Evolutionary conservation across 2,113 vertebrate genomes (phyloP).

Genomic region (Ondatra zibethicus): DNA sequence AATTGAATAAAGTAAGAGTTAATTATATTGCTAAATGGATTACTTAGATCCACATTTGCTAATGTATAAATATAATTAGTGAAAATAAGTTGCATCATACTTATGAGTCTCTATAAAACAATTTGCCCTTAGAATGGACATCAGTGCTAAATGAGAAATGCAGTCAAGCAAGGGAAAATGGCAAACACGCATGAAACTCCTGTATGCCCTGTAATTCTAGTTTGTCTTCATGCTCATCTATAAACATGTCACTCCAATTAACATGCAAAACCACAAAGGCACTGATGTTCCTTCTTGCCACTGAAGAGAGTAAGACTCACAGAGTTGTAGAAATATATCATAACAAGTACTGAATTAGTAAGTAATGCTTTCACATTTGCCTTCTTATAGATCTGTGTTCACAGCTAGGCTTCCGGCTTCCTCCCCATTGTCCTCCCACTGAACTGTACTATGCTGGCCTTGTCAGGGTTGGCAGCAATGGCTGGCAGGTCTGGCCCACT

Average conservation of each 20-base stretch:
- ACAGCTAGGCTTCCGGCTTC: neutral
- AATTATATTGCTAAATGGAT: neutral
- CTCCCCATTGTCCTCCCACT: neutral
- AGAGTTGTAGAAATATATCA: neutral
- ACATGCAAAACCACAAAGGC: neutral
- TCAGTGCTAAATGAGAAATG: neutral
- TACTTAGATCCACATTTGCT: neutral
- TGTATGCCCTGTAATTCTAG: neutral
- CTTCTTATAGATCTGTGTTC: neutral
- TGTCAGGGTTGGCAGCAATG: neutral
- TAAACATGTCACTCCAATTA: neutral
- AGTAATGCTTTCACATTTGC: neutral
- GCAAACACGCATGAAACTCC: neutral
- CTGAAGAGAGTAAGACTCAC: neutral
- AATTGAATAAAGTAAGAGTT: neutral
- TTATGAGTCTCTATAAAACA: neutral
- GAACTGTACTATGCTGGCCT: neutral
- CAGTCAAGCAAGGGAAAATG: neutral
- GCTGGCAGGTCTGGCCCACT: no score
- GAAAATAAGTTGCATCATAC: neutral
- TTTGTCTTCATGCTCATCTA: neutral
- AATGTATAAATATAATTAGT: neutral
- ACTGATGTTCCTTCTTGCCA: neutral
- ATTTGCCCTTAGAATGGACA: neutral
- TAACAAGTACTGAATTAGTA: neutral